phyloP scores from a whole-genome alignment of 2,113 vertebrate genomes.

The Hemicordylus capensis region DNA sequence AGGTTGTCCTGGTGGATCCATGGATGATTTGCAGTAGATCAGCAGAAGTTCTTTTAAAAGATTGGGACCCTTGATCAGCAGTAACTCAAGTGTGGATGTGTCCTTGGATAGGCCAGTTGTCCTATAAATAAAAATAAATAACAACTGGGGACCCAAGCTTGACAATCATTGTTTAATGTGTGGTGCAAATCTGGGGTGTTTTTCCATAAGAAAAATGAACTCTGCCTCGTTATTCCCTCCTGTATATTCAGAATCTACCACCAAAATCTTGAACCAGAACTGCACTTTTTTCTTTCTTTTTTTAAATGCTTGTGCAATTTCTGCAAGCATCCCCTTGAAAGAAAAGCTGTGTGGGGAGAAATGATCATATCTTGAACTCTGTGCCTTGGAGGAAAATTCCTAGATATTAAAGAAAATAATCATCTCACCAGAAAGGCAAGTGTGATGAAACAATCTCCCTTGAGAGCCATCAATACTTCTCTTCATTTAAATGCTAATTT shows the following conservation, averaged over 20 bases:
- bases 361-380: conserved; percentile 23
- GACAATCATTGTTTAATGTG: too few species aligned
- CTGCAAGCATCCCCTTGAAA: neutral
- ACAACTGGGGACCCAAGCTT: too few species aligned
- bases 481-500: conserved; percentile 69
- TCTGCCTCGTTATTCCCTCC: neutral
- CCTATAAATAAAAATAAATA: too few species aligned
- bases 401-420: conserved; percentile 26
- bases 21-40: too few species aligned
- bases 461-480: conserved; percentile 14
- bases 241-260: neutral
- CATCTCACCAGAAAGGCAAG: conserved; percentile 39
- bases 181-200: too few species aligned
- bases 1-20: too few species aligned
- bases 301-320: neutral
- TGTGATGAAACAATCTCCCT: conserved; percentile 31
- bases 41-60: too few species aligned
- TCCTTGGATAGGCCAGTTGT: too few species aligned
- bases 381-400: conserved; percentile 20
- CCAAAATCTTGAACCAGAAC: neutral
- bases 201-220: neutral
- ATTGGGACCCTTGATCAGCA: too few species aligned
- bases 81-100: too few species aligned
- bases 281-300: neutral
- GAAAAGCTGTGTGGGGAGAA: conserved; percentile 16